Percentiles rank a stretch among this genome's conserved stretches.
These are phyloP conservation scores for Sisyra nigra DNA, from an alignment of 2,888 invertebrate species.

Conservation along the genomic window DNA sequence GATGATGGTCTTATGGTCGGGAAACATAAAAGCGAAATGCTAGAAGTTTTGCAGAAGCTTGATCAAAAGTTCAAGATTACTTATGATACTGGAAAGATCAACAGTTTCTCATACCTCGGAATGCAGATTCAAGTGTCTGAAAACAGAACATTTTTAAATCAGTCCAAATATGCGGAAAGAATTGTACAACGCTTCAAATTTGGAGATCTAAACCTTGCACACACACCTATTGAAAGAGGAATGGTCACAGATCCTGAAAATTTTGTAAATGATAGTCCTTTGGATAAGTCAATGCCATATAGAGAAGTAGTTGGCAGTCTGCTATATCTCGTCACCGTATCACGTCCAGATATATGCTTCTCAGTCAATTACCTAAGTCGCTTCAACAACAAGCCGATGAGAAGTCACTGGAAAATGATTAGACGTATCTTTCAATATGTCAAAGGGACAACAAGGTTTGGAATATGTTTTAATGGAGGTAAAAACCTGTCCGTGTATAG, in stretches of 20 bases:
- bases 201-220: slow-evolving; percentile 3
- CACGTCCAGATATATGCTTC: slow-evolving; percentile 17
- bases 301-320: slow-evolving; percentile 15
- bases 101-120: background rate
- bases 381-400: slow-evolving; percentile 11
- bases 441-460: slow-evolving; percentile 12
- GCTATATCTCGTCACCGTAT: slow-evolving; percentile 15
- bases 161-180: slow-evolving; percentile 12
- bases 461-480: slow-evolving; percentile 15
- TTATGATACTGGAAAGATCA: slow-evolving; percentile 6
- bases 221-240: slow-evolving; percentile 13
- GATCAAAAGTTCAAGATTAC: slow-evolving; percentile 13
- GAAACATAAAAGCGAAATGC: slow-evolving; percentile 9
- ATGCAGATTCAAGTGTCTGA: slow-evolving; percentile 7
- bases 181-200: slow-evolving; percentile 11
- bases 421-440: slow-evolving; percentile 14
- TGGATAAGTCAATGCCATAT: slow-evolving; percentile 11
- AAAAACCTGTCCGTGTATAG: slow-evolving; percentile 11
- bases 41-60: slow-evolving; percentile 10
- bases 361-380: slow-evolving; percentile 16
- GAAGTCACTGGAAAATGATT: slow-evolving; percentile 14
- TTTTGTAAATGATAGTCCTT: background rate
- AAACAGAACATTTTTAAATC: slow-evolving; percentile 15
- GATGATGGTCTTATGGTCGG: slow-evolving; percentile 15
- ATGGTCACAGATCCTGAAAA: slow-evolving; percentile 10